A percentile compares a stretch with the other conserved stretches of the same genome.
Conservation (phyloP, 2,797 vertebrate genomes). For the Platalea minor region DNA sequence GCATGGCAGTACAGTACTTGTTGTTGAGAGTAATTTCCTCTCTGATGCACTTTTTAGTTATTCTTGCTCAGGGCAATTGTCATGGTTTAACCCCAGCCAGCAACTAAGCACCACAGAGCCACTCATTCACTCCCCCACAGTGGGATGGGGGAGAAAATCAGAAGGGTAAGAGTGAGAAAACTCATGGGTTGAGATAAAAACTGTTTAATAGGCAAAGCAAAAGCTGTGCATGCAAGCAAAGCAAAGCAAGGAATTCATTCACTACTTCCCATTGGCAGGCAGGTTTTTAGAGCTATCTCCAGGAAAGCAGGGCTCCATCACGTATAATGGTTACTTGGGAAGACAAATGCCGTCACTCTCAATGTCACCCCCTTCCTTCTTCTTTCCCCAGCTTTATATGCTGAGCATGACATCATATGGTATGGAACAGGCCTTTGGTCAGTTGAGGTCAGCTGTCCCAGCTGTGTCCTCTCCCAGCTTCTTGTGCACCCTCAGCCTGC, state of each 20-base stretch:
- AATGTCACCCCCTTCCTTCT: fast-evolving
- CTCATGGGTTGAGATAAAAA: fast-evolving
- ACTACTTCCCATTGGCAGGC: fast-evolving
- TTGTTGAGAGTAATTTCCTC: neutral
- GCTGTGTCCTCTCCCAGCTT: neutral
- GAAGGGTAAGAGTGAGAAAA: neutral
- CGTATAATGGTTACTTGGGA: fast-evolving
- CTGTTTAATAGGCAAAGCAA: neutral
- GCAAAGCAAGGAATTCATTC: neutral
- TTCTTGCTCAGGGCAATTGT: neutral
- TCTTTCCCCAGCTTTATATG: neutral
- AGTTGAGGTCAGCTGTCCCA: neutral
- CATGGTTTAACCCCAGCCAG: neutral
- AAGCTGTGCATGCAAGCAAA: neutral
- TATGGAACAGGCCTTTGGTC: neutral
- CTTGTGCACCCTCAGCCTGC: fast-evolving
- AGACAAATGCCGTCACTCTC: fast-evolving
- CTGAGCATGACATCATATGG: fast-evolving
- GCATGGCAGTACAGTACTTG: neutral
- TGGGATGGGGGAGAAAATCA: fast-evolving
- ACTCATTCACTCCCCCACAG: fast-evolving
- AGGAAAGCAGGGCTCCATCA: neutral
- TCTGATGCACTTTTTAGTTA: neutral
- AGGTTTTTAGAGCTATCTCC: neutral
- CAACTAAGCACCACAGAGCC: neutral